phyloP scores from a whole-genome alignment of 2,888 invertebrate species.

The Girardia tigrina region DNA sequence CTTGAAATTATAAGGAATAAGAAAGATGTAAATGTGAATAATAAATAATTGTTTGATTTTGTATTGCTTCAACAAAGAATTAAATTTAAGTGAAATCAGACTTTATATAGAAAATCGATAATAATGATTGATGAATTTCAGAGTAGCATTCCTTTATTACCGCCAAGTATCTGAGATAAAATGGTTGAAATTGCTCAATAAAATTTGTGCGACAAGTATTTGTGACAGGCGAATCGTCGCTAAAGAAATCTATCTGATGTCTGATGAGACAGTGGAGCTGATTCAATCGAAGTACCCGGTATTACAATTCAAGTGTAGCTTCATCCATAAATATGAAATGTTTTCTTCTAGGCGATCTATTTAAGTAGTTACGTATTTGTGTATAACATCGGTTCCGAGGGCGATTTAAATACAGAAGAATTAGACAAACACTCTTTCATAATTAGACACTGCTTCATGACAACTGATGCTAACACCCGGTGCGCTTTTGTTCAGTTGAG shows the following conservation, averaged over 20 bases:
- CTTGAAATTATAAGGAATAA: too few species aligned
- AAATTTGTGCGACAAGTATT: background rate
- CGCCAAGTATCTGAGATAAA: background rate
- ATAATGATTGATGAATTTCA: background rate
- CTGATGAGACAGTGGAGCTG: background rate
- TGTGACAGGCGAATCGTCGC: slow-evolving; percentile 5
- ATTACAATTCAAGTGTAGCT: too few species aligned
- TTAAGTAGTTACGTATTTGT: background rate
- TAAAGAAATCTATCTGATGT: slow-evolving; percentile 15
- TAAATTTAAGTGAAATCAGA: background rate
- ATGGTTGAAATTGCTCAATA: background rate
- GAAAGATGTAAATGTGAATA: too few species aligned
- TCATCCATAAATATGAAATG: too few species aligned
- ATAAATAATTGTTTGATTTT: too few species aligned
- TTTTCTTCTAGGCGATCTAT: background rate
- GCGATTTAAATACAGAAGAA: background rate
- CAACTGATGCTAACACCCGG: background rate
- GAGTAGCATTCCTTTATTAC: background rate
- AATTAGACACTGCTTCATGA: background rate
- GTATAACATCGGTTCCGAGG: background rate
- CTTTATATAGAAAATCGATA: background rate
- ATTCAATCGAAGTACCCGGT: background rate
- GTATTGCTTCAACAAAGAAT: too few species aligned
- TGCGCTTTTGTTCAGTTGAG: background rate
- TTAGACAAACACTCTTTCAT: background rate